phyloP scores from a whole-genome alignment of 2,797 vertebrate species.

The Amblyraja radiata region DNA sequence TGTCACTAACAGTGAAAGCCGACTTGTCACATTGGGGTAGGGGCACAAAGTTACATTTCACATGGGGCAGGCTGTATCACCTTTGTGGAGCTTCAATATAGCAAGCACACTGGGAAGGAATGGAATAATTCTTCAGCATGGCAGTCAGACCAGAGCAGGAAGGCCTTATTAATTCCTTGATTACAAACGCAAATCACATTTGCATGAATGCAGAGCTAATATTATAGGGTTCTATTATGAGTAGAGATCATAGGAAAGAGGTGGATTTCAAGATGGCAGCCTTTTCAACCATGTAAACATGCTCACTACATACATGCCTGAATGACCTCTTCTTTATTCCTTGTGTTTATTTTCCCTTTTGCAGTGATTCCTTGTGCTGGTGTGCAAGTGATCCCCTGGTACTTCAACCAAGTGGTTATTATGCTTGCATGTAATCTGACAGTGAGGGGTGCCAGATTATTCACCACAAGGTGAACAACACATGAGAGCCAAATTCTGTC shows the following conservation, averaged over 20 bases:
- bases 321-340: constrained; percentile 67
- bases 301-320: not conserved
- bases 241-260: not conserved
- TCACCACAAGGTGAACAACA: not conserved
- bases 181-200: not conserved
- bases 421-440: not conserved
- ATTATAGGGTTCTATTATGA: not conserved
- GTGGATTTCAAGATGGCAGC: not conserved
- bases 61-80: not conserved
- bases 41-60: not conserved
- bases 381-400: not conserved
- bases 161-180: not conserved
- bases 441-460: not conserved
- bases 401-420: not conserved
- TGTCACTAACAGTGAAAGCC: not conserved
- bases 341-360: constrained; percentile 39
- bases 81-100: not conserved
- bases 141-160: not conserved
- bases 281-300: not conserved
- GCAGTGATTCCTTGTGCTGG: not conserved
- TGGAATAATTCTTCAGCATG: not conserved
- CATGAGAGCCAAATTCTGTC: not conserved
- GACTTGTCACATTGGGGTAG: not conserved
- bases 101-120: not conserved
- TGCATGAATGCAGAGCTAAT: not conserved